Base-by-base conservation (phyloP, 2,797 vertebrate genomes). In the Chelmon rostratus region DNA sequence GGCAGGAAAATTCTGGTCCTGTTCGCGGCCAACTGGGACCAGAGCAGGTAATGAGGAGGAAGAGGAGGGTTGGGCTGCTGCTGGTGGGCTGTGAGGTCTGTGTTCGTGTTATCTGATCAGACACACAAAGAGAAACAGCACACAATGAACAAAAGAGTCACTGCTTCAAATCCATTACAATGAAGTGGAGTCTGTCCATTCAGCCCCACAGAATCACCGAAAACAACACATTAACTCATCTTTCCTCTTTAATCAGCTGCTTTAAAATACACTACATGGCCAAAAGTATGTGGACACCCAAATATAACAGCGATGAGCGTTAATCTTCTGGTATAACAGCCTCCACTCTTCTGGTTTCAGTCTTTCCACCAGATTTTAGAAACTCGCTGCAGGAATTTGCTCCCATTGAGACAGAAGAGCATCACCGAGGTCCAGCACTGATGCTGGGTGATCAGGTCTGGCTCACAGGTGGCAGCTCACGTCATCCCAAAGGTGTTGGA, bases 21-120 rank as follows among this genome's bases (percentile, higher is more conserved):
- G 68, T 99, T 99, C 31, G 98, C 98, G 25, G 97, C 98, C 86
- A 99, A 99, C 95, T 99, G 98, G 98, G 98, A 99, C 93, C 98
- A 99, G 94, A 99, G 97, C 98, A 99, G 98, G 98, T 99, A 97
- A 96, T 7, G 31, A 16, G 54, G 42, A 59, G 65, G 33, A 16
- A 31, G 23, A 15, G 21, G 23, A 15, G 21, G 66, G 3, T 5
- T 56, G 38, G 10, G 35, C 7, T 13, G 64, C 11, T 12, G 12
- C 19, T 18, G 31, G 2, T 6, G 6, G 6, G 10, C 5, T 16
- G 69, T 40, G 0, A 4, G 33, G 87, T 40, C 49, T 72, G 50
- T 23, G 16, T 7, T 25, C 1, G 18, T 13, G 4, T 73, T 12
- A 69, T 65, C 33, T 40, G 44, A 68, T 57, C 73, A 38, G 12